These are phyloP conservation scores for Urocyon cinereoargenteus DNA, from an alignment of 2,797 vertebrate species.

Conservation along the genomic window DNA sequence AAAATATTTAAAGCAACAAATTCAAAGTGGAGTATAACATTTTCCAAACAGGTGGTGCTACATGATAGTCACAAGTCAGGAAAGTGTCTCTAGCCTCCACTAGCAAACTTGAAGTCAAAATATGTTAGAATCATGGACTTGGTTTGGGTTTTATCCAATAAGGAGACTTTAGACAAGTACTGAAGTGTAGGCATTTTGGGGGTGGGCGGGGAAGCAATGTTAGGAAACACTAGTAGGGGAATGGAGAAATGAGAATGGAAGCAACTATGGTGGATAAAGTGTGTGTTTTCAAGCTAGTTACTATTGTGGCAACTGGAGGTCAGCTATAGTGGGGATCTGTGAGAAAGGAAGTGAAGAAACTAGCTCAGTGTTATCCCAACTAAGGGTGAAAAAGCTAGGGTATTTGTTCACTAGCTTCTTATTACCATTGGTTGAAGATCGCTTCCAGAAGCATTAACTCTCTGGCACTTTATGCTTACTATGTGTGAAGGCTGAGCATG, in stretches of 20 bases:
- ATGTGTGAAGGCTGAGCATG: neutral
- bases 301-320: neutral
- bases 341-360: neutral
- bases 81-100: neutral
- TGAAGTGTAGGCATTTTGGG: neutral
- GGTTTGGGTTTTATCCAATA: neutral
- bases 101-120: neutral
- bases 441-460: neutral
- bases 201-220: neutral
- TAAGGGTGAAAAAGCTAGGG: neutral
- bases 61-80: neutral
- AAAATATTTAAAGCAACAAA: neutral
- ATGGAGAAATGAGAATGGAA: neutral
- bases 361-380: neutral
- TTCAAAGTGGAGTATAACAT: neutral
- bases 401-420: neutral
- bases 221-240: neutral
- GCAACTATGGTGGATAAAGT: neutral
- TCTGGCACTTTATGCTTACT: neutral
- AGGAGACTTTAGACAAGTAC: neutral
- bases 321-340: neutral
- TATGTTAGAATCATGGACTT: neutral
- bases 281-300: neutral
- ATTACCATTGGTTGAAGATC: neutral
- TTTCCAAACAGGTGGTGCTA: neutral